phyloP scores from a whole-genome alignment of 2,888 invertebrate genomes.

The Prenolepis imparis region DNA sequence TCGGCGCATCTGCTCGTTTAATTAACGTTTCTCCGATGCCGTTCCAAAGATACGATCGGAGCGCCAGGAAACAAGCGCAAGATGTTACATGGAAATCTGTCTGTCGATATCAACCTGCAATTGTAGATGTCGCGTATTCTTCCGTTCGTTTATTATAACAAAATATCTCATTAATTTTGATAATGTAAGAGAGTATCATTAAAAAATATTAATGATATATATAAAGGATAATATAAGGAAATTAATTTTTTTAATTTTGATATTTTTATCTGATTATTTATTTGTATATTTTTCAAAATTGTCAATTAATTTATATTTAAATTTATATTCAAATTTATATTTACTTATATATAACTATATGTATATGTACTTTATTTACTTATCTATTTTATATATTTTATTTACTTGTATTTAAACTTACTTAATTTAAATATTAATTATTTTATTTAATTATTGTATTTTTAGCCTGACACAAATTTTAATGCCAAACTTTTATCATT shows the following conservation, averaged over 20 bases:
- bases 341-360: too few relatives aligned
- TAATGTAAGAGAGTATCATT: too few relatives aligned
- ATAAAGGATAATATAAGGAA: not conserved
- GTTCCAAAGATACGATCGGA: constrained; percentile 73
- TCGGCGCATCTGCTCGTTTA: constrained; percentile 76
- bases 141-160: not conserved
- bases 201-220: too few relatives aligned
- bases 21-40: constrained; percentile 75
- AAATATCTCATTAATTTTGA: not conserved
- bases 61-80: constrained; percentile 42
- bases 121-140: constrained; percentile 2
- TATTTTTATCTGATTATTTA: not conserved
- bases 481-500: not conserved
- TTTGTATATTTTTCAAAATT: not conserved
- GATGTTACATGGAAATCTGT: constrained; percentile 57
- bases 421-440: too few relatives aligned
- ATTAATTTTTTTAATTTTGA: not conserved
- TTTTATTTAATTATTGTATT: not conserved
- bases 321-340: too few relatives aligned
- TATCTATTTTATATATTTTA: too few relatives aligned
- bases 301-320: too few relatives aligned
- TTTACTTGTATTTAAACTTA: too few relatives aligned
- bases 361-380: too few relatives aligned
- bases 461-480: constrained; percentile 1
- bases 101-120: constrained; percentile 38